Base-by-base conservation (phyloP, 2,113 vertebrate species). In the Prinia subflava region DNA sequence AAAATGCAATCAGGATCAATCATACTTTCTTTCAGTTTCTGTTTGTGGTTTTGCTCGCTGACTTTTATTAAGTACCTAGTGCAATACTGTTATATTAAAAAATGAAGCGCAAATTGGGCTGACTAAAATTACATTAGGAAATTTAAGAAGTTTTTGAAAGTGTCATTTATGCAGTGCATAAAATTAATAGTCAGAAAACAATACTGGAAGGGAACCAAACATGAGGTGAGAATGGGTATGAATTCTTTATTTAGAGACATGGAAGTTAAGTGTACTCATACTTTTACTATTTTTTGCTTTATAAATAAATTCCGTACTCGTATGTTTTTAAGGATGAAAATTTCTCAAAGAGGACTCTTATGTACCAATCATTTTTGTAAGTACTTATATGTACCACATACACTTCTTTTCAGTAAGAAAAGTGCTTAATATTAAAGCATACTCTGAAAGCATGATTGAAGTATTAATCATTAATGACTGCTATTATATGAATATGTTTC, bases 51-150 rank as follows among this genome's bases (percentile, higher is more conserved):
- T 92, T 73, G 16, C 49, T 75, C 76, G 37, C 39, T 86, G 52
- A 27, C 33, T 46, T 80, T 65, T 89, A 50, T 85, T 83, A 86
- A 8, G 90, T 44, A 77, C 9, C 19, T 87, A 47, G 1, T 88
- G 39, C 9, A 91, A n/a, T 42, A 65, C 33, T 35, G 21, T 70
- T 33, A 82, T 65, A 83, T 50, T 64, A 20, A 70, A 93, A 83
- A 73, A 77, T 21, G 59, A 78, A 71, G 18, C 28, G 15, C 9
- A 53, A 83, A 60, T 30, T 85, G 27, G n/a, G 33, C 63, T 85
- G 47, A 83, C 39, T 87, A 65, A 79, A 90, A 53, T 77, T 70
- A 64, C n/a, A 96, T 57, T 64, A 55, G 57, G 60, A 97, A 95
- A 88, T 6, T 46, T 78, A 90, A 87, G 60, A 74, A 79, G n/a